These are phyloP conservation scores for Echinometra lucunter DNA, from an alignment of 53 echinoderm and acorn worm species.

Conservation along the genomic window DNA sequence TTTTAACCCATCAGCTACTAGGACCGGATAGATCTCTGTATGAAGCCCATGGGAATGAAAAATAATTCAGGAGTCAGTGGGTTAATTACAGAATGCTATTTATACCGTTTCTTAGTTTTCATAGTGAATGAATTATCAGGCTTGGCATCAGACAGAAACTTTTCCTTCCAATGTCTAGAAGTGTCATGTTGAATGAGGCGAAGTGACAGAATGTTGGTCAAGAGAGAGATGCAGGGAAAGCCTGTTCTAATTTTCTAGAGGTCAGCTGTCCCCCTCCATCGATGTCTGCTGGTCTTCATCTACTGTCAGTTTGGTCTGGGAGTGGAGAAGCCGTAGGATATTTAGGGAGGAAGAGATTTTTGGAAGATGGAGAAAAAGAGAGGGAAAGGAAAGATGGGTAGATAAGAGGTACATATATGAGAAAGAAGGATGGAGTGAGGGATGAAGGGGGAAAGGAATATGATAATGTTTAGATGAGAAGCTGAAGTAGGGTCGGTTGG, in stretches of 20 bases:
- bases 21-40: too few relatives aligned
- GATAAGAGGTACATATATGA: too few relatives aligned
- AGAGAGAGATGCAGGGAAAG: not conserved
- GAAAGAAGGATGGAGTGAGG: too few relatives aligned
- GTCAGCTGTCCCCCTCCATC: conserved; percentile 50
- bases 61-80: too few relatives aligned
- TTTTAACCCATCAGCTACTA: too few relatives aligned
- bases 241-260: not conserved
- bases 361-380: too few relatives aligned
- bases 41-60: too few relatives aligned
- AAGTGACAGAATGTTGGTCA: not conserved
- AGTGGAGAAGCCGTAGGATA: not conserved
- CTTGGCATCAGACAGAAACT: not conserved
- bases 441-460: not conserved
- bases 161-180: not conserved
- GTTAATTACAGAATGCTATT: not conserved
- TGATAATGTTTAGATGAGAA: not conserved
- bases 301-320: not conserved
- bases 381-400: too few relatives aligned
- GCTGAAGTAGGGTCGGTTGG: not conserved
- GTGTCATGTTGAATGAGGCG: not conserved
- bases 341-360: too few relatives aligned
- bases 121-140: not conserved
- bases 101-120: not conserved
- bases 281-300: not conserved